These are phyloP conservation scores for Spodoptera litura DNA, from an alignment of 1,140 invertebrate species.

Conservation along the genomic window DNA sequence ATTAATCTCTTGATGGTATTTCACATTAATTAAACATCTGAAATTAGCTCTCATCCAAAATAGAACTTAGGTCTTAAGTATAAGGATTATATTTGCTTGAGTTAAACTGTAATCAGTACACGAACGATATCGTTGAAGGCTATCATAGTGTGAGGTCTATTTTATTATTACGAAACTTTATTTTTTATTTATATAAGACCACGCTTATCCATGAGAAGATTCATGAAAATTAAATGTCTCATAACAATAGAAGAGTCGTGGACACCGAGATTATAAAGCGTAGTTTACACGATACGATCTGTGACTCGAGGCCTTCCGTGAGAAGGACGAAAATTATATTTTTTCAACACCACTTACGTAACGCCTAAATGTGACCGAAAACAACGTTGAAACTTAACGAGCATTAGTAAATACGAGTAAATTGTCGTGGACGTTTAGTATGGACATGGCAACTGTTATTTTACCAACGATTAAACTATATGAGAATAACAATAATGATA, in stretches of 20 bases:
- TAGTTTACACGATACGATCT: slow-evolving; percentile 79
- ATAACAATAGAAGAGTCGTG: slow-evolving; percentile 63
- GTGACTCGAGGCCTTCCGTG: slow-evolving; percentile 69
- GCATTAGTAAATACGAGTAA: slow-evolving; percentile 59
- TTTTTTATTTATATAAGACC: slow-evolving; percentile 53
- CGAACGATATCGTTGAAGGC: slow-evolving; percentile 54
- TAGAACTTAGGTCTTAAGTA: slow-evolving; percentile 36
- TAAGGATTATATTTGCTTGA: slow-evolving; percentile 52
- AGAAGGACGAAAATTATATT: slow-evolving; percentile 73
- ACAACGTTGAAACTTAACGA: slow-evolving; percentile 63
- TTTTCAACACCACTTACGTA: slow-evolving; percentile 83
- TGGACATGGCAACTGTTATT: slow-evolving; percentile 42
- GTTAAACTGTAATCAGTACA: slow-evolving; percentile 28
- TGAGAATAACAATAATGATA: slow-evolving; percentile 44
- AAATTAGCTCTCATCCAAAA: slow-evolving; percentile 31
- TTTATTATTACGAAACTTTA: slow-evolving; percentile 58
- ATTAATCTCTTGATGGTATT: slow-evolving; percentile 77
- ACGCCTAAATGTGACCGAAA: slow-evolving; percentile 77
- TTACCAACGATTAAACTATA: slow-evolving; percentile 29
- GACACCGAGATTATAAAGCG: slow-evolving; percentile 71
- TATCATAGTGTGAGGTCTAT: slow-evolving; percentile 69
- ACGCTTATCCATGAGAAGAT: slow-evolving; percentile 58
- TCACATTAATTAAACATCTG: slow-evolving; percentile 66
- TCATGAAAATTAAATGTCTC: slow-evolving; percentile 75
- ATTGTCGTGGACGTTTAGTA: slow-evolving; percentile 50